A percentile compares a stretch with the other conserved stretches of the same genome.
phyloP scores from a whole-genome alignment of 2,888 invertebrate species.

The Lydus trimaculatus region DNA sequence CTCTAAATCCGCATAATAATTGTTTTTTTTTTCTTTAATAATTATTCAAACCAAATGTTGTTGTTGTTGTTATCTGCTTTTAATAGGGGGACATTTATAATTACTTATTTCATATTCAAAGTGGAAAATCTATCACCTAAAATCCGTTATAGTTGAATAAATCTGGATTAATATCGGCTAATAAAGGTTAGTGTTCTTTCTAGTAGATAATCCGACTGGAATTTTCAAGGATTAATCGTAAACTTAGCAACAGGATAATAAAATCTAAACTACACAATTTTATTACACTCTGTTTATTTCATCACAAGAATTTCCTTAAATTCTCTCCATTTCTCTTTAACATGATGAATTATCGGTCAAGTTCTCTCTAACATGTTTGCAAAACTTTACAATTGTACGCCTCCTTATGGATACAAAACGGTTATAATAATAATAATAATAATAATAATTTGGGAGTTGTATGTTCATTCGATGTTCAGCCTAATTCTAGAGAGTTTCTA shows the following conservation, averaged over 20 bases:
- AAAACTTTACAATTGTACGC: background rate
- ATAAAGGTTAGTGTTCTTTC: background rate
- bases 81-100: constrained; percentile 6
- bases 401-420: no score
- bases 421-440: background rate
- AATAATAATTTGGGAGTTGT: background rate
- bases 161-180: constrained; percentile 20
- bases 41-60: no score
- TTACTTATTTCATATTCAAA: constrained; percentile 17
- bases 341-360: constrained; percentile 10
- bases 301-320: constrained; percentile 12
- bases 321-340: background rate
- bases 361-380: background rate
- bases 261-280: constrained; percentile 2
- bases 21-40: no score
- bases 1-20: no score
- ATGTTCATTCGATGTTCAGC: background rate
- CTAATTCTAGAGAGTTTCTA: constrained; percentile 1
- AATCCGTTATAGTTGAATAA: constrained; percentile 5
- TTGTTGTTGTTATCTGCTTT: no score
- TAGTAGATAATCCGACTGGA: background rate
- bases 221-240: background rate
- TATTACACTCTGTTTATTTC: constrained; percentile 28
- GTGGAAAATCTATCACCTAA: background rate
- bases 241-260: background rate